These are phyloP conservation scores for Anadara kagoshimensis DNA, from an alignment of 1,140 invertebrate species.

Conservation along the genomic window DNA sequence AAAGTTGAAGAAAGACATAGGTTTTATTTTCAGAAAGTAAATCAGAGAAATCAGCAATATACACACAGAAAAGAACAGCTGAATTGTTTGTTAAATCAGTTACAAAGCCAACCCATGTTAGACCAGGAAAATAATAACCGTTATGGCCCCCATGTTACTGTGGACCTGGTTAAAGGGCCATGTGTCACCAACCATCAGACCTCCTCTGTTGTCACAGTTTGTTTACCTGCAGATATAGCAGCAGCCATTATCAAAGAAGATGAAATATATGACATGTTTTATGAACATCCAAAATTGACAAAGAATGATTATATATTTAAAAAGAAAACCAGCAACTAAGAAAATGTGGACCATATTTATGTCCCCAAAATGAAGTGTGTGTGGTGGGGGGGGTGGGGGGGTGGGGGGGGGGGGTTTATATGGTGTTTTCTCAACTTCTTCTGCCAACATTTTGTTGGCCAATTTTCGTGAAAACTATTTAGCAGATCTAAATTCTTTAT, in stretches of 20 bases:
- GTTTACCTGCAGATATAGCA: constrained; percentile 35
- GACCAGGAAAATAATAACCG: constrained; percentile 3
- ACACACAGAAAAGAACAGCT: constrained; percentile 8
- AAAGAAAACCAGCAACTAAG: no score
- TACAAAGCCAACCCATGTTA: not conserved
- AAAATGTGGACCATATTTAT: no score
- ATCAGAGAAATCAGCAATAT: constrained; percentile 1
- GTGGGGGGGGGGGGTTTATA: no score
- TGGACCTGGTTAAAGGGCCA: constrained; percentile 25
- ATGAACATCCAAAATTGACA: constrained; percentile 4
- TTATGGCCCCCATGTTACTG: constrained; percentile 18
- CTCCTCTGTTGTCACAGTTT: constrained; percentile 22
- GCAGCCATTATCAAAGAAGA: constrained; percentile 33
- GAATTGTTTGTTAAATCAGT: constrained; percentile 12
- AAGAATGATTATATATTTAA: no score
- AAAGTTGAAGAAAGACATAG: constrained; percentile 3
- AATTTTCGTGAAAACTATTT: no score
- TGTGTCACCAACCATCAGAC: constrained; percentile 27
- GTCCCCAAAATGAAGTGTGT: no score
- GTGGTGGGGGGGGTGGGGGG: no score
- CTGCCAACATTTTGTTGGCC: no score
- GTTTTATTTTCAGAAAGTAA: constrained; percentile 8
- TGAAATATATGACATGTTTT: constrained; percentile 35
- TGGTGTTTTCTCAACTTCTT: no score
- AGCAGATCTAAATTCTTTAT: no score